Evolutionary conservation across 2,797 vertebrate genomes (phyloP), one percentile per base, ranked within the genome.

Genomic region (Phrynocephalus vlangalii): DNA sequence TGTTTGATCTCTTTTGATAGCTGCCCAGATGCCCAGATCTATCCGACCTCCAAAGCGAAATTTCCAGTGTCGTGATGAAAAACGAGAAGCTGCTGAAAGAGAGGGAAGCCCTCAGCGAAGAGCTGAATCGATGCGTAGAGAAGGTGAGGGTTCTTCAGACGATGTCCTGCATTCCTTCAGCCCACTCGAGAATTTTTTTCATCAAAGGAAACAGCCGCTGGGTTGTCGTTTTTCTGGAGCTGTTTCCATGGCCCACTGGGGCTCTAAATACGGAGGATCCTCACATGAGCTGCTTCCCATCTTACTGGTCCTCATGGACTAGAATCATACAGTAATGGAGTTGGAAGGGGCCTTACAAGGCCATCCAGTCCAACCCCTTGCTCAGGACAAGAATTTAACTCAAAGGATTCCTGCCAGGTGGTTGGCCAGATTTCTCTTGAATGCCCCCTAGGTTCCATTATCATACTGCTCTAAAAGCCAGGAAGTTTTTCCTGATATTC

Each of bases 51-150:
- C 96, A 95, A 18, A 96, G 95, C 2, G 96, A 97, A 84, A 93
- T 97, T 67, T 95, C 96, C 0, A 93, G 90, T 66, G 85, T 97
- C 87, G 70, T 93, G 24, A 92, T 86, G 83, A 93, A 96, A 92
- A 97, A 96, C 0, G 96, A 97, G 52, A 96, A 97, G 92, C 92
- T 97, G 85, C 92, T 96, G 88, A 94, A 97, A 85, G 97, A 97
- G 73, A 98, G 97, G 44, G 97, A 97, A 90, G 95, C 95, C 52
- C 92, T 98, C 78, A 95, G 94, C 33, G 96, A 97, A 84, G 97
- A 98, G 73, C 88, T 98, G 77, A 96, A 90, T 72, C 95, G 93
- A 87, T 97, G 95, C 10, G 81, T 95, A 2, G 97, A 97, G 79
- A 97, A 97, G 97, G 97, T 98, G 94, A 77, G 66, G 71, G 2